Conservation (phyloP, 2,888 invertebrate genomes). For the Leptothorax acervorum region DNA sequence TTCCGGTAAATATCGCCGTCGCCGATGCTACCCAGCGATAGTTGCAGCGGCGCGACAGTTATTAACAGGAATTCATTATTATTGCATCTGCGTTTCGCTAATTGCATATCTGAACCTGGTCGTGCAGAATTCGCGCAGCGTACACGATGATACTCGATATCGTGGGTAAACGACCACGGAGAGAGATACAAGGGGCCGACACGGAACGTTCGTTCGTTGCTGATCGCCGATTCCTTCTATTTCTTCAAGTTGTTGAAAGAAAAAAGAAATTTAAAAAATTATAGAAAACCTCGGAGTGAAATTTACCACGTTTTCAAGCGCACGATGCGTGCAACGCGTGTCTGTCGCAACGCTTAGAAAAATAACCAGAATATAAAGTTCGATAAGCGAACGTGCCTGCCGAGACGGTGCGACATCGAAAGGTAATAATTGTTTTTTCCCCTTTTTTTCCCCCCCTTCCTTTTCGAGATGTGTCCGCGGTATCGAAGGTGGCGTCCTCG, state of each 20-base stretch:
- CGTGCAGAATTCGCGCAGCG: constrained; percentile 43
- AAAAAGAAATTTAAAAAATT: not conserved
- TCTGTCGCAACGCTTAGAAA: not conserved
- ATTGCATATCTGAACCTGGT: constrained; percentile 61
- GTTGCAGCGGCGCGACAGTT: constrained; percentile 52
- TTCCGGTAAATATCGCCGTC: constrained; percentile 60
- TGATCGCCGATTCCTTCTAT: constrained; percentile 22
- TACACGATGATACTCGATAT: constrained; percentile 38
- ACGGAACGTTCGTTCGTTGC: constrained; percentile 42
- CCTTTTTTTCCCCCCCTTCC: not conserved
- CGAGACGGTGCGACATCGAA: not conserved
- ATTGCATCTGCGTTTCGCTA: constrained; percentile 68
- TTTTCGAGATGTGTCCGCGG: constrained; percentile 11
- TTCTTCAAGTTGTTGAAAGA: not conserved
- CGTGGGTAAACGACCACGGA: too few species aligned
- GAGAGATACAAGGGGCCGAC: not conserved
- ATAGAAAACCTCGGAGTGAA: not conserved
- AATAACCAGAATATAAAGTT: not conserved
- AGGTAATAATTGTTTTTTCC: constrained; percentile 4
- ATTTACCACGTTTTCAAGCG: not conserved
- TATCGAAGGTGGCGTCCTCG: constrained; percentile 62
- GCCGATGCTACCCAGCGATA: constrained; percentile 7
- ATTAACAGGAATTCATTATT: constrained; percentile 76
- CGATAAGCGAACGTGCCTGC: constrained; percentile 14
- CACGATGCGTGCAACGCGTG: not conserved